These are phyloP conservation scores for Ptychodera flava DNA, from an alignment of 35 echinoderm and acorn worm species.

Conservation along the genomic window DNA sequence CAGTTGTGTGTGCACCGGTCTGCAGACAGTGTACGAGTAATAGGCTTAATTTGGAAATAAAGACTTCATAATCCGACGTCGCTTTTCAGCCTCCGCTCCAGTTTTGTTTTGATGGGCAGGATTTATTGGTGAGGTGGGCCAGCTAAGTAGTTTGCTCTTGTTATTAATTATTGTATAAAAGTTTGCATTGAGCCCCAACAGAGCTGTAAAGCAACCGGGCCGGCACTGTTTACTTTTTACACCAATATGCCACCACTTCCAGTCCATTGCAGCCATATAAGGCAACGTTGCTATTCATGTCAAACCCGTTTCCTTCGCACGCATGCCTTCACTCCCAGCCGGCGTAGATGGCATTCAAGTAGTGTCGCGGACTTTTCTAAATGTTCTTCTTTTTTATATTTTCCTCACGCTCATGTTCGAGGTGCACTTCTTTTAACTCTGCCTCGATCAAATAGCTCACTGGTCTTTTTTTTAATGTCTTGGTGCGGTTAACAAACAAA, in stretches of 20 bases:
- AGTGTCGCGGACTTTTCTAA: background rate
- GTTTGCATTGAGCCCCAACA: background rate
- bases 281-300: background rate
- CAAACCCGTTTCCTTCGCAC: background rate
- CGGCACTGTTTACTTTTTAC: background rate
- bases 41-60: background rate
- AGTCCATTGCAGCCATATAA: background rate
- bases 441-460: no score
- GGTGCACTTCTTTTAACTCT: no score
- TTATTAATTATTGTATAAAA: conserved; percentile 3
- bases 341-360: no score
- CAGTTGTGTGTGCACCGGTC: background rate
- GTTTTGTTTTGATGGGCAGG: background rate
- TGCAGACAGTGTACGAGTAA: background rate
- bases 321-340: background rate
- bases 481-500: no score
- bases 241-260: background rate
- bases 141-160: background rate
- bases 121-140: background rate
- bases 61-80: background rate
- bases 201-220: background rate
- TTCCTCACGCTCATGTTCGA: background rate
- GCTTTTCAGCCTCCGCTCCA: background rate
- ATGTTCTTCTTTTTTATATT: background rate
- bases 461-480: no score